Evolutionary conservation across 2,888 invertebrate species (phyloP).

Genomic region (Pandemis corylana): DNA sequence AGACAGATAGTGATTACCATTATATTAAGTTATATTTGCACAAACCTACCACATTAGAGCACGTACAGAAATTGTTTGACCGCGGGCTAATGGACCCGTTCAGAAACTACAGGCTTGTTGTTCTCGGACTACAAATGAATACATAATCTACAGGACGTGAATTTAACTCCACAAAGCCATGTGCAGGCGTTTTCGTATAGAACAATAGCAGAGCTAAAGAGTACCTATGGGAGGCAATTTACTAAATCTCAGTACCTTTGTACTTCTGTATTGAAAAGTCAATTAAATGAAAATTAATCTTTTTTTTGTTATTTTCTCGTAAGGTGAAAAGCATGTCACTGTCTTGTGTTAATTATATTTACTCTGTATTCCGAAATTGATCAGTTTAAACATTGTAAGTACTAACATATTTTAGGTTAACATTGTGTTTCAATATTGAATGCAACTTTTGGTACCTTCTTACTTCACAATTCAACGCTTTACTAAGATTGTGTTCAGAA

Average conservation of each 20-base stretch:
- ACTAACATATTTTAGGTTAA: too few relatives aligned
- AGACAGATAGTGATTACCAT: background rate
- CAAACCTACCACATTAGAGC: constrained; percentile 66
- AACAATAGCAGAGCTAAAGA: background rate
- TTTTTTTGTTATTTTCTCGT: too few relatives aligned
- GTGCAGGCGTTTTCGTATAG: background rate
- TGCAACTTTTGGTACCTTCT: too few relatives aligned
- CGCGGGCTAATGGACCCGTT: constrained; percentile 67
- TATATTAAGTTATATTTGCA: constrained; percentile 50
- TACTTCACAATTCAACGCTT: too few relatives aligned
- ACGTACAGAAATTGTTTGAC: constrained; percentile 63
- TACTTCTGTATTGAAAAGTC: too few relatives aligned
- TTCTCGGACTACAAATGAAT: constrained; percentile 65
- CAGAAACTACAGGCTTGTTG: constrained; percentile 64
- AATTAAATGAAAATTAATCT: too few relatives aligned
- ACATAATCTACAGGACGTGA: constrained; percentile 53
- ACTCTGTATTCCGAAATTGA: too few relatives aligned
- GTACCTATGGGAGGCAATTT: background rate
- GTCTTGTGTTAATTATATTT: too few relatives aligned
- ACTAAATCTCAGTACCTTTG: background rate
- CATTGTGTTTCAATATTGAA: too few relatives aligned
- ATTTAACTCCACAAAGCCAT: constrained; percentile 36
- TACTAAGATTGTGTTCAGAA: too few relatives aligned
- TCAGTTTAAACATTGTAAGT: too few relatives aligned
- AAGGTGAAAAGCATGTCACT: too few relatives aligned